Percentiles rank a stretch among this genome's conserved stretches.
Evolutionary conservation across 2,888 invertebrate genomes (phyloP).

Genomic region (Phorcus lineatus): DNA sequence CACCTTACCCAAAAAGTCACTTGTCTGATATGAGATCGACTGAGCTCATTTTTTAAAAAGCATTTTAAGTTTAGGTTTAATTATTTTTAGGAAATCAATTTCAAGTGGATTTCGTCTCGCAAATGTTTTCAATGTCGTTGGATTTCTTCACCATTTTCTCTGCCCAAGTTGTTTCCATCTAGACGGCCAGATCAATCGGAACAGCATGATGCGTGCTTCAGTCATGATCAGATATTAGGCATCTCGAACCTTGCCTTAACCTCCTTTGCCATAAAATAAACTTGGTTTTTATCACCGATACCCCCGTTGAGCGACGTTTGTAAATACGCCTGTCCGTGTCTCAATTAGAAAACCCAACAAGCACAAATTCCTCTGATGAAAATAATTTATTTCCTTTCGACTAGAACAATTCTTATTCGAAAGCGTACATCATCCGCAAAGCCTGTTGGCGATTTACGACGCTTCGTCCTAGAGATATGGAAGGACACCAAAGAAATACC

Average conservation of each 20-base stretch:
- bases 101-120: no score
- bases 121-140: no score
- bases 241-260: background rate
- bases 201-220: background rate
- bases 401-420: background rate
- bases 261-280: background rate
- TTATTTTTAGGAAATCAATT: no score
- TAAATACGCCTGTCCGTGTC: conserved; percentile 3
- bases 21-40: no score
- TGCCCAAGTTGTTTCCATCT: no score
- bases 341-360: conserved; percentile 17
- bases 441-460: conserved; percentile 1
- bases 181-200: background rate
- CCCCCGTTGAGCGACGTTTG: conserved; percentile 12
- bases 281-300: background rate
- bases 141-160: no score
- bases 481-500: conserved; percentile 14
- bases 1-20: no score
- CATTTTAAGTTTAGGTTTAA: no score
- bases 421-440: background rate
- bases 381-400: conserved; percentile 1
- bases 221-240: background rate
- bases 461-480: background rate
- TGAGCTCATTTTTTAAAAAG: no score
- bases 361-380: background rate